Evolutionary conservation across 2,888 invertebrate species (phyloP), one percentile per base, ranked within the genome.

Genomic region (Nomada lathburiana): DNA sequence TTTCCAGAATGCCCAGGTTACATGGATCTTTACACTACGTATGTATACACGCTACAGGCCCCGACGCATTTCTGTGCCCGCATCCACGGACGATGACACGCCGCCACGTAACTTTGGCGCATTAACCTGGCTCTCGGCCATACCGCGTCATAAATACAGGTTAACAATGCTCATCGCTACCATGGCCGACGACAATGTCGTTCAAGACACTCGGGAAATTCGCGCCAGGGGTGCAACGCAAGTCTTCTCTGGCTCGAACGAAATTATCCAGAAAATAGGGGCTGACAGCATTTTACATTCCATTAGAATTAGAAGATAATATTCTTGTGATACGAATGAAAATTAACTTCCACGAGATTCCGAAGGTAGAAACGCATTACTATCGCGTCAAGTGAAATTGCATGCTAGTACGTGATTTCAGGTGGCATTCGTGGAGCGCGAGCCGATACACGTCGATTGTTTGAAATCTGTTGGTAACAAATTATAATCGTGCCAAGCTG

Each of bases 91-190:
- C 47, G 47, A 47, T 16, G 47, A 47, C 47, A 47, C 47, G 47
- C 47, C 47, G 47, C 47, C 60, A 72, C 83, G 78, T 85, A 83
- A 83, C 81, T 85, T 89, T 91, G 91, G 88, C 91, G 89, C 88
- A 88, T 90, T 89, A 89, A 83, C 80, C 86, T 92, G 92, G 92
- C 92, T 89, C 76, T 47, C 18, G 72, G 92, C 92, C 92, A 92
- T 85, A 73, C 81, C 80, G 89, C 88, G 82, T 91, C 89, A 85
- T 90, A 91, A 92, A 92, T 90, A 89, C 82, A 75, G 75, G 77
- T 78, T 85, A 91, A 90, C 90, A 88, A 89, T 83, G 87, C 82
- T 84, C 73, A 76, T 60, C 79, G 55, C 74, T 60, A 52, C 76
- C 47, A 69, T 73, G 80, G 70, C n/a, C 64, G 57, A 64, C 52